phyloP scores from a whole-genome alignment of 2,888 invertebrate species.

The Polyommatus iphigenia region DNA sequence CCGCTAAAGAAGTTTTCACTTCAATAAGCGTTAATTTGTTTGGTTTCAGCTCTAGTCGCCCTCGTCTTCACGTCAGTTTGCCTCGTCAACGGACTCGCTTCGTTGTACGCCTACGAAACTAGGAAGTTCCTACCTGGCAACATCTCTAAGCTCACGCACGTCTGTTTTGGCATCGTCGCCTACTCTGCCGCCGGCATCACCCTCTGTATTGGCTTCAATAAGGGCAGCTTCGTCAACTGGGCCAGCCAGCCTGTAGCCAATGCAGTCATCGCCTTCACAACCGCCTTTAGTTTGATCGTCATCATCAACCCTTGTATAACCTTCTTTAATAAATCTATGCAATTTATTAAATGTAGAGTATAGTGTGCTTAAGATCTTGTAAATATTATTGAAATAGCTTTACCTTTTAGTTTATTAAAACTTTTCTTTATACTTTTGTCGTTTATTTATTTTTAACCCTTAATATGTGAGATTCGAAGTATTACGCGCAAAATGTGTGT shows the following conservation, averaged over 20 bases:
- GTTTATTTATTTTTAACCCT: background rate
- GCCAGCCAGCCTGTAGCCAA: conserved; percentile 45
- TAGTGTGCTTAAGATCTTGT: background rate
- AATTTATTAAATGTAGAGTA: conserved; percentile 41
- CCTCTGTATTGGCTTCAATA: conserved; percentile 59
- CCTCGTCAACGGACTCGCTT: conserved; percentile 56
- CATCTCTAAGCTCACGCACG: conserved; percentile 56
- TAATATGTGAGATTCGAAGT: too few species aligned
- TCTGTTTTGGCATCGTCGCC: conserved; percentile 56
- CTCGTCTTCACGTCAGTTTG: conserved; percentile 57
- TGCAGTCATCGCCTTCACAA: conserved; percentile 50
- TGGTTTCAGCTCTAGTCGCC: conserved; percentile 56
- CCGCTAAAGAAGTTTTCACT: too few species aligned
- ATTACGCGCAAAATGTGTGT: too few species aligned
- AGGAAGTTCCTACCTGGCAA: conserved; percentile 51
- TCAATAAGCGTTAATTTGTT: conserved; percentile 4
- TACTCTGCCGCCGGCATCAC: conserved; percentile 51
- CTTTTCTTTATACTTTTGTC: background rate
- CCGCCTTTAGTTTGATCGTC: conserved; percentile 50
- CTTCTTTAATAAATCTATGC: conserved; percentile 48
- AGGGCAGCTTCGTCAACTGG: conserved; percentile 53
- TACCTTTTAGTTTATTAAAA: background rate
- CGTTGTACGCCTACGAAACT: conserved; percentile 57
- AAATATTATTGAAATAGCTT: background rate
- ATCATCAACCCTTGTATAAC: conserved; percentile 54